phyloP scores from a whole-genome alignment of 2,797 vertebrate genomes.

The Orientallactaga sibirica region DNA sequence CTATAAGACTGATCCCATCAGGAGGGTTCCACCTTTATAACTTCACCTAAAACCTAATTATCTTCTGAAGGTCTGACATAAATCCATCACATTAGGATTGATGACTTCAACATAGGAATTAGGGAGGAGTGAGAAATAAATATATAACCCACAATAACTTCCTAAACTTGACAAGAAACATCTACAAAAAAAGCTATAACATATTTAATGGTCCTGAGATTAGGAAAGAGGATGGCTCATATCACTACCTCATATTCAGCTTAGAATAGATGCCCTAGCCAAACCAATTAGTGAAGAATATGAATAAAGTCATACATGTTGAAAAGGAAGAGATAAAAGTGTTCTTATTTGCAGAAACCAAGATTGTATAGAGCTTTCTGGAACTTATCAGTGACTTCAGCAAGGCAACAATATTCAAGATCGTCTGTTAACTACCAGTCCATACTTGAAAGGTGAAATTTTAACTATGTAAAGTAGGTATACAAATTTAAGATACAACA shows the following conservation, averaged over 20 bases:
- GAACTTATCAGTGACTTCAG: slow-evolving; percentile 12
- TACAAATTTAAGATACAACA: not conserved
- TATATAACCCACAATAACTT: not conserved
- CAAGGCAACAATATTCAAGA: slow-evolving; percentile 7
- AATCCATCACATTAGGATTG: not conserved
- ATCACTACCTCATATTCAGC: not conserved
- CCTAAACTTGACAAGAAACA: not conserved
- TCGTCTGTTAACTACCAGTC: slow-evolving; percentile 2
- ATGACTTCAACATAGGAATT: not conserved
- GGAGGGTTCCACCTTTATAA: not conserved
- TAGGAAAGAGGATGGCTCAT: not conserved
- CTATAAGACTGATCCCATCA: not conserved
- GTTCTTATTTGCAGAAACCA: not conserved
- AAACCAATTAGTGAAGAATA: not conserved
- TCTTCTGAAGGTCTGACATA: not conserved
- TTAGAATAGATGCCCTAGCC: not conserved
- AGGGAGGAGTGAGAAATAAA: not conserved
- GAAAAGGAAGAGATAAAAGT: not conserved
- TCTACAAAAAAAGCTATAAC: not conserved
- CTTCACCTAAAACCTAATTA: not conserved
- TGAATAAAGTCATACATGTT: not conserved
- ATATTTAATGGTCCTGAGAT: not conserved
- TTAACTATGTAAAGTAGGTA: not conserved
- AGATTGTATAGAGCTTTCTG: not conserved
- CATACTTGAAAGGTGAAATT: not conserved